Conservation (phyloP, 2,888 invertebrate genomes). For the Tipula unca region DNA sequence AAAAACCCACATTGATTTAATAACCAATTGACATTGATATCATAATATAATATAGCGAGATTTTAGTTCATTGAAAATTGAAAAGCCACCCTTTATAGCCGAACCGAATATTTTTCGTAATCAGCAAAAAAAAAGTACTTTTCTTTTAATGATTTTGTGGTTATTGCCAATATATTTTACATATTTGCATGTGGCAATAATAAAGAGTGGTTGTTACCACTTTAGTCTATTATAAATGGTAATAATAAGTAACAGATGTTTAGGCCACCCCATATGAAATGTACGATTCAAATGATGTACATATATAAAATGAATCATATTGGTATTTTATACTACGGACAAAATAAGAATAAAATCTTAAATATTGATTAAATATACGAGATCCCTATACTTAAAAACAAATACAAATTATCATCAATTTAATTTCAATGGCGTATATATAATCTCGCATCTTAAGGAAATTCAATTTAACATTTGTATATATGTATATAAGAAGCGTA, state of each 20-base stretch:
- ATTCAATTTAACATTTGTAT: conserved; percentile 2
- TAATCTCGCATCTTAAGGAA: neutral
- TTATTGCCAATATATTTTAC: neutral
- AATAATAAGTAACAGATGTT: neutral
- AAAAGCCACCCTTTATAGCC: neutral
- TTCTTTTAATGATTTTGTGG: neutral
- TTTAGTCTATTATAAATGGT: neutral
- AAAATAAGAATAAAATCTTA: neutral
- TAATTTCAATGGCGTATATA: neutral
- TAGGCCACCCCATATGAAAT: neutral
- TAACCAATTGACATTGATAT: conserved; percentile 8
- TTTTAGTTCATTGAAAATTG: neutral
- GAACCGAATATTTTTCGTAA: neutral
- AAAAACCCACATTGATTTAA: conserved; percentile 8
- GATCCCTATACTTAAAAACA: neutral
- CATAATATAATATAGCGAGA: neutral
- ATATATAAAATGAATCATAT: neutral
- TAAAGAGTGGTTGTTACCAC: neutral
- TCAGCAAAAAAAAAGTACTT: neutral
- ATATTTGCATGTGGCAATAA: neutral
- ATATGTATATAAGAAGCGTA: neutral
- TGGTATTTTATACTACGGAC: neutral
- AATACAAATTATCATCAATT: neutral
- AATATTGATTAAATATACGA: neutral
- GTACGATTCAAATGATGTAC: neutral